Base-by-base conservation (phyloP, 2,113 vertebrate species). In the Caracal caracal region DNA sequence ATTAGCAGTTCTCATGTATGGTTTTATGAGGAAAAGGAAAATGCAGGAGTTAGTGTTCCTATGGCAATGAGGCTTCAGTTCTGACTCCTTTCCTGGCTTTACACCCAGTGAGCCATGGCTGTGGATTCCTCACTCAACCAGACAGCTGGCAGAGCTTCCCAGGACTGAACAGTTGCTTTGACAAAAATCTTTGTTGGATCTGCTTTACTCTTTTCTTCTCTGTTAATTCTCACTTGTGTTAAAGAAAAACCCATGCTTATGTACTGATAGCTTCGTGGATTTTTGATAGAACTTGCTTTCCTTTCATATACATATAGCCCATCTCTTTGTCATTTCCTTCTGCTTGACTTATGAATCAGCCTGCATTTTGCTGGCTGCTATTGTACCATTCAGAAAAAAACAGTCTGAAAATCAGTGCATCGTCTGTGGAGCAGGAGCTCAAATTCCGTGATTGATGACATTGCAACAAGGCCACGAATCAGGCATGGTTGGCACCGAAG, bases 11-110 rank as follows among this genome's bases (percentile, higher is more conserved):
- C 96, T 96, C 92, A 92, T 94, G 91, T 92, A 87, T 37, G 63
- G 86, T 93, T 97, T 98, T 94, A 93, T 59, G 92, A 96, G 83
- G 89, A 97, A 96, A 94, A 96, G 93, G 92, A 92, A 98, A 97
- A 97, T 88, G 92, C 95, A 97, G 90, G 78, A 96, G 93, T 96
- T 49, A 63, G 92, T 96, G 96, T 98, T 98, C 95, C 97, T 98
- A 98, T 97, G 96, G 97, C 87, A 94, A 97, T 96, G 93, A 83
- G n/a, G 65, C 80, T 96, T 92, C 65, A 56, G 51, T 79, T 95
- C 94, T 97, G 96, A 97, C 49, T 97, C 26, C 8, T 24, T 95
- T 97, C 95, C 95, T 97, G 96, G 96, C 94, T 92, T 81, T 94
- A 70, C 96, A 94, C 76, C 59, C 93, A 95, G 84, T 3, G 26